A percentile compares a stretch with the other conserved stretches of the same genome.
Evolutionary conservation across 2,113 vertebrate genomes (phyloP).

Genomic region (Otus sunia): DNA sequence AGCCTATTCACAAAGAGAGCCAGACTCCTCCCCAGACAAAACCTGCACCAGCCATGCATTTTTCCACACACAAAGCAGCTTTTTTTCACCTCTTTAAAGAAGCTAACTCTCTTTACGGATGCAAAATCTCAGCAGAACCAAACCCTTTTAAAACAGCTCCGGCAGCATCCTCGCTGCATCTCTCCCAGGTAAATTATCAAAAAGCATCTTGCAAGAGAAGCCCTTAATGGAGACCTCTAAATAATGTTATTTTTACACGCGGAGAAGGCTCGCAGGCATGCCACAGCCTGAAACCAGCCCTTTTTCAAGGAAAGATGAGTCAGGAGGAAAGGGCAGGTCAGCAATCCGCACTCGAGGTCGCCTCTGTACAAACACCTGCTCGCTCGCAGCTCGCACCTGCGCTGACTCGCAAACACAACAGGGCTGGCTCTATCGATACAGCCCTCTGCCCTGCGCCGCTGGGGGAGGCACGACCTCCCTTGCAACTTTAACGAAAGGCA

Average conservation of each 20-base stretch:
- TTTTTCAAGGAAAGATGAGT: slow-evolving; percentile 54
- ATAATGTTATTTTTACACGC: not conserved
- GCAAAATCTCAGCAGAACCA: not conserved
- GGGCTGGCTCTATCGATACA: slow-evolving; percentile 11
- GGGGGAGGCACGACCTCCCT: slow-evolving; percentile 8
- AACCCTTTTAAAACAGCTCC: not conserved
- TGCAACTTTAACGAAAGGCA: slow-evolving; percentile 25
- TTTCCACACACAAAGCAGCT: not conserved
- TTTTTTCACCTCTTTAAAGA: not conserved
- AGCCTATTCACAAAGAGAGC: slow-evolving; percentile 34
- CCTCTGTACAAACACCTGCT: slow-evolving; percentile 70
- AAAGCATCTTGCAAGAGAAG: not conserved
- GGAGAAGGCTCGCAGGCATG: not conserved
- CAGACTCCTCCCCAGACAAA: slow-evolving; percentile 3
- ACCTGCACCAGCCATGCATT: not conserved
- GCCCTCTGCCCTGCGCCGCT: slow-evolving; percentile 2
- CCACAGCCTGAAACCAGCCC: not conserved
- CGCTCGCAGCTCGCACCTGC: slow-evolving; percentile 71
- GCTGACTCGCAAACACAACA: slow-evolving; percentile 44
- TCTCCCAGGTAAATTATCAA: not conserved
- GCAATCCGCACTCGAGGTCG: slow-evolving; percentile 52
- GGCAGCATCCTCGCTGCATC: not conserved
- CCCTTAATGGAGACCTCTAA: not conserved
- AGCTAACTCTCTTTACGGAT: not conserved
- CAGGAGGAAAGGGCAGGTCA: slow-evolving; percentile 71